Evolutionary conservation across 1,140 invertebrate species (phyloP), one percentile per base, ranked within the genome.

Genomic region (Pseudomyrmex concolor): DNA sequence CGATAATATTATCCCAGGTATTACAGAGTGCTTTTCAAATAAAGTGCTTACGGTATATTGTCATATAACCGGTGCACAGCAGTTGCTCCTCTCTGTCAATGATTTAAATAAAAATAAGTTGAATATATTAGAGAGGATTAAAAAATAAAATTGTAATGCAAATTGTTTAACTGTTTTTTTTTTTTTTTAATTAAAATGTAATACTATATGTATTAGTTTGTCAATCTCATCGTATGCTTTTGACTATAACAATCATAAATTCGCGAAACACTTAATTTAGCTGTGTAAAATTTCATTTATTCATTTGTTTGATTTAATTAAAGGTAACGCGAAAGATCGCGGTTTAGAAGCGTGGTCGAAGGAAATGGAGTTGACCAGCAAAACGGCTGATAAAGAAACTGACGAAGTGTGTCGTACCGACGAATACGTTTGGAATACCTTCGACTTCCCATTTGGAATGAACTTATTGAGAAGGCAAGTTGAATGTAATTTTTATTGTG

Each of bases 1-100:
- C 72, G 98, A 98, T 92, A 98, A 98, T 91, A 93, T 97, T 1
- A 96, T 98, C 85, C 97, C 98, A 89, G 98, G 97, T 98, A 95
- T 57, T 13, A 34, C 34, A 34, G 4, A 34, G 34, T 34, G 5
- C 5, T 34, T 0, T 34, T 34, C 34, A 34, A 7, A 34, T 34
- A 34, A 34, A 7, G n/a, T 34, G 4, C 34, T 34, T 34, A 5
- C 0, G 34, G 25, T 25, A 34, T 34, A 7, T 34, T 34, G 34
- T 34, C 34, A 34, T 34, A 34, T 34, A 34, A 34, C 34, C 34
- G 25, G 25, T 4, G 2, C 25, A 7, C 34, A 34, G 34, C 34
- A 34, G 34, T 34, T 34, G 34, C 34, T 25, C 2, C 22, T 34
- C 34, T 34, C 34, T 34, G 34, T 34, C 34, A 34, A 7, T 34